Base-by-base conservation (phyloP, 2,113 vertebrate genomes). In the Atrichornis clamosus region DNA sequence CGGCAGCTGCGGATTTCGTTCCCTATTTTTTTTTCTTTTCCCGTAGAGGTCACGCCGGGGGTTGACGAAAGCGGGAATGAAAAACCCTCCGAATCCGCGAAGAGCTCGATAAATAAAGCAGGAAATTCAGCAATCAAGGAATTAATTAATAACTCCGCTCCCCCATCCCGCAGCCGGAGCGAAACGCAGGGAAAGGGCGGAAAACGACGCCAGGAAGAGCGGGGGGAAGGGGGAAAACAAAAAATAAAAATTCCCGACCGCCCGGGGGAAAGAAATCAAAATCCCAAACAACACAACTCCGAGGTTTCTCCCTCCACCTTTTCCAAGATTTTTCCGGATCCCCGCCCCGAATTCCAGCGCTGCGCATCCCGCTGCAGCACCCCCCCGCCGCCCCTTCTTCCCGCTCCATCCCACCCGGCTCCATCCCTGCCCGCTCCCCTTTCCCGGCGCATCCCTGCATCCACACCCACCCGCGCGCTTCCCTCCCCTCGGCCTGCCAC, bases 41-140 rank as follows among this genome's bases (percentile, higher is more conserved):
- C 91, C 50, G 82, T 63, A 96, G 95, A 92, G 93, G 96, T 96
- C 90, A 95, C 73, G 35, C 83, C 14, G 77, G 83, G 94, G 92
- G 94, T 93, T 92, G 93, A 90, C 90, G 69, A 49, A 58, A 86
- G 59, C 6, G 49, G 44, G 60, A 41, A 41, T 41, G 9, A 41
- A 41, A 41, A 41, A 41, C 39, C 39, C 39, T 41, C 10, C 39
- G 13, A 41, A 41, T 41, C 39, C n/a, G n/a, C n/a, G n/a, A 41
- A 41, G 39, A 41, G 13, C 80, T 26, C 12, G 7, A 5, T 0
- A 1, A 52, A 7, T 0, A 7, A 15, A 69, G 1, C 11, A 7
- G 4, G 21, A 1, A n/a, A 37, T 41, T 41, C n/a, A n/a, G n/a
- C n/a, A 41, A 41, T 41, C 13, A 41, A 41, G 9, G 9, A 9